A percentile compares a stretch with the other conserved stretches of the same genome.
phyloP scores from a whole-genome alignment of 2,888 invertebrate genomes.

The Latheticus oryzae region DNA sequence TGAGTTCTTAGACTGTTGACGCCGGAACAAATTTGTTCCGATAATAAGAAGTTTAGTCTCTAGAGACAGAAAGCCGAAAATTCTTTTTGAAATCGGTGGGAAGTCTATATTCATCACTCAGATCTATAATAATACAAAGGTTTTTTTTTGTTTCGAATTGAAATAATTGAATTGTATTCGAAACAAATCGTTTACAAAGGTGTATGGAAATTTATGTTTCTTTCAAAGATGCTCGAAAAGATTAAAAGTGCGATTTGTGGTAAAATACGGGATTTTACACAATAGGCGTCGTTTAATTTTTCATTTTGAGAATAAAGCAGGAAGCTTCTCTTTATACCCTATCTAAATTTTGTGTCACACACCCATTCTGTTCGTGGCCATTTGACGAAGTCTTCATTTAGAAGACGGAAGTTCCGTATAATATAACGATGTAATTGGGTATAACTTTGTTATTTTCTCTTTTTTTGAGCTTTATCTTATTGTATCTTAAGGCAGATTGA shows the following conservation, averaged over 20 bases:
- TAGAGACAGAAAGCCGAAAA: conserved; percentile 26
- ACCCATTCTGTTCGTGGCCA: conserved; percentile 35
- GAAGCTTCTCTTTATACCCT: conserved; percentile 29
- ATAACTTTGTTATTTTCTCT: conserved; percentile 36
- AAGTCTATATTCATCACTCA: conserved; percentile 32
- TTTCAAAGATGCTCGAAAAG: conserved; percentile 14
- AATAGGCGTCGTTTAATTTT: conserved; percentile 37
- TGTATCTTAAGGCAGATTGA: conserved; percentile 28
- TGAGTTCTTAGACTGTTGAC: conserved; percentile 37
- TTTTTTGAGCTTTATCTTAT: conserved; percentile 36
- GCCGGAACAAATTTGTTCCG: conserved; percentile 36
- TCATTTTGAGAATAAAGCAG: conserved; percentile 32
- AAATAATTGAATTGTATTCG: conserved; percentile 6
- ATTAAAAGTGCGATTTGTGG: conserved; percentile 39
- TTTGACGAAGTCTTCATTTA: conserved; percentile 39
- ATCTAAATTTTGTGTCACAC: conserved; percentile 40
- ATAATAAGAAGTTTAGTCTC: conserved; percentile 34
- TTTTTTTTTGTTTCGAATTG: conserved; percentile 21
- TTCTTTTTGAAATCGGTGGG: conserved; percentile 28
- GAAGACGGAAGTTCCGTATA: conserved; percentile 36
- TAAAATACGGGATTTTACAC: conserved; percentile 18
- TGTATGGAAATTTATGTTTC: too few species aligned
- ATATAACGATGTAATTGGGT: conserved; percentile 41
- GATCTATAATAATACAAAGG: conserved; percentile 31
- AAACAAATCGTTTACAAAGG: too few species aligned